Evolutionary conservation across 2,797 vertebrate genomes (phyloP), one percentile per base, ranked within the genome.

Genomic region (Erpetoichthys calabaricus): DNA sequence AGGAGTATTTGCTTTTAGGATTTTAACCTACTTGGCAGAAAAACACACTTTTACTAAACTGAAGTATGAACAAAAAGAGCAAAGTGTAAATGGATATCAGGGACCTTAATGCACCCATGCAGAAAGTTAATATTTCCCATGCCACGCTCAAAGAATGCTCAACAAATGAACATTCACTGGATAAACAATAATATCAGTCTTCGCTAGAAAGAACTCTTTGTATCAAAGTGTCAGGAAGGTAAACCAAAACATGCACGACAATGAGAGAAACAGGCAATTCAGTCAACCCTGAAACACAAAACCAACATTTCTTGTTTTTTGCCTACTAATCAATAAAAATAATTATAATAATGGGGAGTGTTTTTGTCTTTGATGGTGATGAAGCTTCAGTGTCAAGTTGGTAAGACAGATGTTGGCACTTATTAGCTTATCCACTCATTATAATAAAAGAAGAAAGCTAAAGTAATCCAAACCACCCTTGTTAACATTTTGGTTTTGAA

Each of bases 121-220:
- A 10, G 51, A 53, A 53, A 53, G 6, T 41, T 25, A 53, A 53
- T 7, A 53, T 41, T 53, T 53, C 9, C 7, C 9, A 53, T 7
- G 51, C 51, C 10, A 9, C 42, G 6, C 51, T 53, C n/a, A 53
- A 53, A 25, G 10, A 53, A 9, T n/a, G 42, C 5, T 6, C 51
- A 53, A 53, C 51, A 53, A 5, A 53, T 53, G 51, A 5, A 53
- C 51, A 4, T 53, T 53, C 51, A 53, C 42, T 10, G n/a, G 8
- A 25, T 53, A 41, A 53, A 53, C 9, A 53, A 53, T 53, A 53
- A 53, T 41, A 25, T 41, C 51, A 53, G 51, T 8, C 8, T 53
- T 25, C 9, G 51, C 8, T 9, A 53, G 10, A 53, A 53, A 53
- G 51, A 53, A 4, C 51, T 53, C 51, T 53, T 53, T 53, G 51